These are phyloP conservation scores for Psilopsiagon aurifrons DNA, from an alignment of 2,113 vertebrate species.

Conservation along the genomic window DNA sequence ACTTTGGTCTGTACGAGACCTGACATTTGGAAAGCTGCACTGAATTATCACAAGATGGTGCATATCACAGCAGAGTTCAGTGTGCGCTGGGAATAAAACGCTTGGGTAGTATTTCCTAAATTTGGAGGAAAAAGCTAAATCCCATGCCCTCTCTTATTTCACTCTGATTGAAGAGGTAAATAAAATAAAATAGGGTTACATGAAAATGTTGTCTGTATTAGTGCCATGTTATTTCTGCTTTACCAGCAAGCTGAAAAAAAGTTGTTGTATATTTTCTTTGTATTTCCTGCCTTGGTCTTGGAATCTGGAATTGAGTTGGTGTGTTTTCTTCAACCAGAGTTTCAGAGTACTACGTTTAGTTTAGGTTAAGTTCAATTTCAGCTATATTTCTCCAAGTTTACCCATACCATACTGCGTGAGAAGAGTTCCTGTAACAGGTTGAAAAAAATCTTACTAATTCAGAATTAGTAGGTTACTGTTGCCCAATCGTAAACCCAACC, in stretches of 20 bases:
- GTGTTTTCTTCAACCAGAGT: constrained; percentile 58
- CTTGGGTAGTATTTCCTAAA: constrained; percentile 38
- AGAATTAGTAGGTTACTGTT: neutral
- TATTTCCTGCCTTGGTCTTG: constrained; percentile 12
- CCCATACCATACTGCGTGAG: neutral
- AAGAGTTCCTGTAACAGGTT: neutral
- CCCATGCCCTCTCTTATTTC: constrained; percentile 37
- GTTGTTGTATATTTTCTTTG: neutral
- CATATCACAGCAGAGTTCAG: neutral
- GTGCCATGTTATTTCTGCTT: constrained; percentile 28
- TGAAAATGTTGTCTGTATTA: constrained; percentile 60
- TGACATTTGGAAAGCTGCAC: constrained; percentile 46
- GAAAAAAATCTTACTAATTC: neutral
- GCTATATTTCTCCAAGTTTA: constrained; percentile 32
- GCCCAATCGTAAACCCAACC: neutral
- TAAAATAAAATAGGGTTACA: constrained; percentile 58
- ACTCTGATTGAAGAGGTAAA: constrained; percentile 57
- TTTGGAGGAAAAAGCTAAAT: neutral
- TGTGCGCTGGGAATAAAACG: neutral
- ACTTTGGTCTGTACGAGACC: constrained; percentile 17
- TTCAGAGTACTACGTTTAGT: constrained; percentile 38
- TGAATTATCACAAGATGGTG: constrained; percentile 30
- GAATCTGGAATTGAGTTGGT: constrained; percentile 52
- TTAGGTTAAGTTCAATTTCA: constrained; percentile 59
- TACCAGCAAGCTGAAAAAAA: constrained; percentile 1